phyloP scores from a whole-genome alignment of 37 sponge, comb jelly and placozoan genomes.

The Theonella swinhoei region DNA sequence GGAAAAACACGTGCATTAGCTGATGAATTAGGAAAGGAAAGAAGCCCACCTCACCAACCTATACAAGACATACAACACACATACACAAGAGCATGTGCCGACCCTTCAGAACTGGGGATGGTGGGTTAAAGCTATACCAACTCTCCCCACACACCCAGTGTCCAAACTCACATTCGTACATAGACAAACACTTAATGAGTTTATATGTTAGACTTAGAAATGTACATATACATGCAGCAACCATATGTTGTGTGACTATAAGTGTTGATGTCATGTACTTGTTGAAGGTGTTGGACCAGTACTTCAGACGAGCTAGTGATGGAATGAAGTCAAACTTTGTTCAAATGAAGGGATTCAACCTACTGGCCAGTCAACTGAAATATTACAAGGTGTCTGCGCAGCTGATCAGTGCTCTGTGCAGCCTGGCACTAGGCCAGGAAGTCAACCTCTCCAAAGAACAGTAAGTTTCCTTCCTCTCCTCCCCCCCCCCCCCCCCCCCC shows the following conservation, averaged over 20 bases:
- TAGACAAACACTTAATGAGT: too few relatives aligned
- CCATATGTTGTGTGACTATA: neutral
- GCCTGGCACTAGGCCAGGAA: constrained; percentile 57
- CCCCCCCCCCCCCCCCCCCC: neutral
- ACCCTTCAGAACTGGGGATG: too few relatives aligned
- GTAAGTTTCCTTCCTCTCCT: constrained; percentile 15
- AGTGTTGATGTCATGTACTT: too few relatives aligned
- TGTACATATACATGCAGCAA: neutral
- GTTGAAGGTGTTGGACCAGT: constrained; percentile 77
- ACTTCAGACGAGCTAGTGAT: constrained; percentile 71
- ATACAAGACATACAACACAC: too few relatives aligned
- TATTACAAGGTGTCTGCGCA: constrained; percentile 51
- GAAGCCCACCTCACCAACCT: too few relatives aligned
- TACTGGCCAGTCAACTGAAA: constrained; percentile 72
- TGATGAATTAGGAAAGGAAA: too few relatives aligned
- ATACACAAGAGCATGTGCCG: too few relatives aligned
- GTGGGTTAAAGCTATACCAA: too few relatives aligned
- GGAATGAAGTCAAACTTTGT: constrained; percentile 49
- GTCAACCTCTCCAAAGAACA: constrained; percentile 57
- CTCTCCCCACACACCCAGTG: too few relatives aligned
- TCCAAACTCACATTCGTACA: too few relatives aligned
- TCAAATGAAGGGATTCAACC: constrained; percentile 69
- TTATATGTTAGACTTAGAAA: too few relatives aligned
- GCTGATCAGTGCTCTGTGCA: constrained; percentile 69
- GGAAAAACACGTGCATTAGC: too few relatives aligned